These are phyloP conservation scores for Eupeodes latifasciatus DNA, from an alignment of 2,888 invertebrate genomes.

Conservation along the genomic window DNA sequence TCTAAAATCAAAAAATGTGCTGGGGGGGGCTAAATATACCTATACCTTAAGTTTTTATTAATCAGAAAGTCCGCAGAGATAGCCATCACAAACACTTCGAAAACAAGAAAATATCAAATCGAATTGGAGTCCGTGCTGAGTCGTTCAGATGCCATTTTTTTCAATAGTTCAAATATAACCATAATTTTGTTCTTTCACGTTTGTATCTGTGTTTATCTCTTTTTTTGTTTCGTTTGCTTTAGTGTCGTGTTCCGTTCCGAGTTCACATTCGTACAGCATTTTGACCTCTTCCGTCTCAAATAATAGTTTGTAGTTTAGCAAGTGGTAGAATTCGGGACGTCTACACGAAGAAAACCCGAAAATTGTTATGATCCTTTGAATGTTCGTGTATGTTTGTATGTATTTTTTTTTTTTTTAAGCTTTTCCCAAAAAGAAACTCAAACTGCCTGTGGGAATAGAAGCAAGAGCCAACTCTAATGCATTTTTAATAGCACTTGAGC, in stretches of 20 bases:
- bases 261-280: constrained; percentile 52
- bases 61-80: constrained; percentile 48
- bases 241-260: constrained; percentile 61
- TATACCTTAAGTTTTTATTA: constrained; percentile 59
- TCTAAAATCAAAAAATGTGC: constrained; percentile 1
- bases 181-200: not conserved
- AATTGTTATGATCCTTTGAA: constrained; percentile 69
- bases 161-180: constrained; percentile 5
- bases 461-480: constrained; percentile 60
- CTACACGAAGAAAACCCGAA: constrained; percentile 50
- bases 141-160: constrained; percentile 25
- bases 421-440: constrained; percentile 5
- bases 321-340: constrained; percentile 40
- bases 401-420: not conserved
- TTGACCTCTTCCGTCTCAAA: constrained; percentile 65
- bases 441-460: constrained; percentile 33
- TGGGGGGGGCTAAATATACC: constrained; percentile 41
- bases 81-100: constrained; percentile 65
- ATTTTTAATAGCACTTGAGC: constrained; percentile 76
- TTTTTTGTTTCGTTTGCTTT: constrained; percentile 7
- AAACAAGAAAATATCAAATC: constrained; percentile 42
- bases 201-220: not conserved
- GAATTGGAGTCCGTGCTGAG: constrained; percentile 62
- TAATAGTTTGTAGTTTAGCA: constrained; percentile 59
- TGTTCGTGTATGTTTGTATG: constrained; percentile 22